Base-by-base conservation (phyloP, 2,797 vertebrate genomes). In the Apogon talboti region DNA sequence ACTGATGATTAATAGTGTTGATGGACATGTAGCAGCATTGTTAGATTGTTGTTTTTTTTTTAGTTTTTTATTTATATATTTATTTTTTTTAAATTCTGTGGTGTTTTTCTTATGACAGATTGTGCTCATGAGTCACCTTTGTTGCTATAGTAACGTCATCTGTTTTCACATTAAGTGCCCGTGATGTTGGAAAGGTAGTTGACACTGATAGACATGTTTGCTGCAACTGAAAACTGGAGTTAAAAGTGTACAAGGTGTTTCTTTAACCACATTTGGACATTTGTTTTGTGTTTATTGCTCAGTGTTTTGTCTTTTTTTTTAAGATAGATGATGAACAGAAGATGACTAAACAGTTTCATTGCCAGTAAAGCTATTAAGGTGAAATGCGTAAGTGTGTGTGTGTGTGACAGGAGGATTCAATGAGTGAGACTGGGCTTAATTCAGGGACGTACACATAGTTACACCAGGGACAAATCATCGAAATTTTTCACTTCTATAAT, bases 1-100 rank as follows among this genome's bases (percentile, higher is more conserved):
- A 37, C 64, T 75, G 79, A 79, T 83, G 78, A 89, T 82, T 85
- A 85, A 87, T 83, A 76, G 73, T 72, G 51, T 64, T 85, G 83
- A 87, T 82, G 72, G 80, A 84, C 81, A 66, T 64, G 64, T 66
- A 77, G 67, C 11, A 28, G 54, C 56, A 70, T 66, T 78, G 78
- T 82, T 28, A 45, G 37, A 7, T 54, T 56, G 43, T 28, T 47
- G 37, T 28, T 48, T 48, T 12, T 1, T 41, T 60, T 43, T 5
- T 18, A 21, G 19, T 21, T 21, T 21, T 21, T 21, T 21, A 21
- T 21, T 21, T 21, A 21, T 21, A 21, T 21, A 21, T 28, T 47
- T n/a, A n/a, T 40, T 28, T 51, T 48, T 12, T 1, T 41, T 60
- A 40, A 3, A 15, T 48, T 14, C 19, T 44, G 46, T 52, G 18